Evolutionary conservation across 2,113 vertebrate genomes (phyloP), one percentile per base, ranked within the genome.

Genomic region (Egretta garzetta): DNA sequence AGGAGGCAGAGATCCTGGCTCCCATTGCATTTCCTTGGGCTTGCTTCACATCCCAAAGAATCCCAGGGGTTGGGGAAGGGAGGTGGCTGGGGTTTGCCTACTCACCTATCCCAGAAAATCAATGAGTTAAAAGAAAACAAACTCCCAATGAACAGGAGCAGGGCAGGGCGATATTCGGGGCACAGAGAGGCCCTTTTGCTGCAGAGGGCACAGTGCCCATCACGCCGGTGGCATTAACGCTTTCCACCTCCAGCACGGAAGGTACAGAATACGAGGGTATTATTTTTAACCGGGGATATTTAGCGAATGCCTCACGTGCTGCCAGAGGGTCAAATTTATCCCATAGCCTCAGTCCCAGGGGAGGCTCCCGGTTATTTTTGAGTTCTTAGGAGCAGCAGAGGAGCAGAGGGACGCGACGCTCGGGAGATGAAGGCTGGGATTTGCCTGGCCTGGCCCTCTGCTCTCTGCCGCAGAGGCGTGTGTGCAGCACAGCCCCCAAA

Each of bases 291-390:
- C 3, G 0, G 62, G 66, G 49, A 63, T 90, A 55, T 79, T 87
- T 41, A 81, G 85, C 8, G 6, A 87, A 66, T 24, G 32, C 66
- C 86, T 82, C 86, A 66, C 19, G 10, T 88, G 86, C 86, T 88
- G 66, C 56, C 24, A 39, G 47, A 75, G 71, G 90, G 82, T 95
- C 94, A 89, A 43, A 91, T 94, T 82, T 79, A 86, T 77, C 90
- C 94, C 85, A 71, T 39, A 90, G 90, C 88, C 90, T 93, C 77
- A 55, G 37, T 93, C 81, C 73, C 66, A 1, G 10, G 56, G 66
- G 92, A 96, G n/a, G 37, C 52, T 86, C 79, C 47, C 5, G 2
- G 79, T 80, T 93, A 88, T 94, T 93, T 93, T 72, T 75, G 79
- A 93, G 87, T 74, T 49, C 52, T 19, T 55, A n/a, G 64, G 64